Conservation (phyloP, 2,888 invertebrate species). For the Anticlea derivata region DNA sequence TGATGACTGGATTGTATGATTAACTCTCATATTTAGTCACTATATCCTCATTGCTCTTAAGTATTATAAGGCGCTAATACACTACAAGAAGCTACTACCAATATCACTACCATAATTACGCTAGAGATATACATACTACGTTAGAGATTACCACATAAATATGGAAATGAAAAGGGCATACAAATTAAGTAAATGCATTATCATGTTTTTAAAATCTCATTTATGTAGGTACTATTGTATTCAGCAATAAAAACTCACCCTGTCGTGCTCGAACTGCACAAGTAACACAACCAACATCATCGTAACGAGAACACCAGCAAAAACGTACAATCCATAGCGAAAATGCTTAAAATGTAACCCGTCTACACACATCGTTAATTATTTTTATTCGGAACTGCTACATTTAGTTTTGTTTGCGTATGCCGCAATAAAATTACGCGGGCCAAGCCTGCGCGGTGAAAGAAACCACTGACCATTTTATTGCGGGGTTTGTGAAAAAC, state of each 20-base stretch:
- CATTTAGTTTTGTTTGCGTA: not conserved
- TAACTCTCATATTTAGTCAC: too few species aligned
- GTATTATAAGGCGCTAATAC: too few species aligned
- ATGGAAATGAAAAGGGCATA: too few species aligned
- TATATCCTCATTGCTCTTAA: too few species aligned
- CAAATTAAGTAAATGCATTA: too few species aligned
- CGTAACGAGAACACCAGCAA: conserved; percentile 11
- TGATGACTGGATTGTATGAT: too few species aligned
- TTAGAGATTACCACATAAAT: too few species aligned
- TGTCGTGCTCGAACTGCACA: conserved; percentile 15
- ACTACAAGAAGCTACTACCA: too few species aligned
- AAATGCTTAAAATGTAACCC: conserved; percentile 12
- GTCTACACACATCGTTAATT: conserved; percentile 12
- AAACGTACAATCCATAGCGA: conserved; percentile 14
- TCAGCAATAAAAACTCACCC: conserved; percentile 4
- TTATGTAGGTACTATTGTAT: too few species aligned
- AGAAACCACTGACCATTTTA: conserved; percentile 7
- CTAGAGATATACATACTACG: too few species aligned
- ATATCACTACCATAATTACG: too few species aligned
- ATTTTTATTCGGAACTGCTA: not conserved
- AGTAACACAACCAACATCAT: conserved; percentile 13
- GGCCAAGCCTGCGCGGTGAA: conserved; percentile 6
- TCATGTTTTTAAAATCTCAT: too few species aligned
- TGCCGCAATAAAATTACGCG: conserved; percentile 17
- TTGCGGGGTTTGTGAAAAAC: conserved; percentile 17